phyloP scores from a whole-genome alignment of 2,113 vertebrate genomes.

The Halichoeres trimaculatus region DNA sequence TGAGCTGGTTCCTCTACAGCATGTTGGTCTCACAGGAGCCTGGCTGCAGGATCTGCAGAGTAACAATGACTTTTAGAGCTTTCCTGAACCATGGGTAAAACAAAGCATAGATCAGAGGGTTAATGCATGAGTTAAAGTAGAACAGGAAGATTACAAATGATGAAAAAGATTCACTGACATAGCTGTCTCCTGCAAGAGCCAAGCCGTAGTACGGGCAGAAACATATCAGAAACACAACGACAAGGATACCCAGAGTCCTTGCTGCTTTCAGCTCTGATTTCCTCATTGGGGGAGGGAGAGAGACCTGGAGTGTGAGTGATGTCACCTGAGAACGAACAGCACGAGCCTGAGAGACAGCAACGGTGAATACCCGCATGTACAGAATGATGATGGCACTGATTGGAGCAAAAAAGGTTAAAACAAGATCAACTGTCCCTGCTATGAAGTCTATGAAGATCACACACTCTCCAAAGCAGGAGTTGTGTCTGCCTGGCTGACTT shows the following conservation, averaged over 20 bases:
- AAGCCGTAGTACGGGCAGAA: slow-evolving; percentile 42
- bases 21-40: slow-evolving; percentile 12
- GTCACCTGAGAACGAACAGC: slow-evolving; percentile 58
- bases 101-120: slow-evolving; percentile 58
- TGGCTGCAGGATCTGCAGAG: slow-evolving; percentile 30
- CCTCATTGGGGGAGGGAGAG: not conserved
- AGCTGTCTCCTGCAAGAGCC: not conserved
- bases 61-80: slow-evolving; percentile 56
- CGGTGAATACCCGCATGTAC: slow-evolving; percentile 52
- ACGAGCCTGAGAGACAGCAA: slow-evolving; percentile 61
- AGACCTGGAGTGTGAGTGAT: not conserved
- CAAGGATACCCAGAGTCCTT: slow-evolving; percentile 50
- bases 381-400: slow-evolving; percentile 37
- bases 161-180: rapidly evolving
- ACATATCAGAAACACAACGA: slow-evolving; percentile 43
- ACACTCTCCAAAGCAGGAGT: slow-evolving; percentile 33
- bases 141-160: not conserved
- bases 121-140: slow-evolving; percentile 50
- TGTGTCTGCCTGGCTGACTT: rapidly evolving
- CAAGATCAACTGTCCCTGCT: slow-evolving; percentile 13
- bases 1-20: not conserved
- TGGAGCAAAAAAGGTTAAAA: slow-evolving; percentile 49
- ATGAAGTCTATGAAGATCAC: rapidly evolving
- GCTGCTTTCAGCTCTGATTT: slow-evolving; percentile 64
- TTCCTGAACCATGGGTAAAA: slow-evolving; percentile 70